Evolutionary conservation across 1,140 invertebrate species (phyloP).

Genomic region (Cataglyphis hispanica): DNA sequence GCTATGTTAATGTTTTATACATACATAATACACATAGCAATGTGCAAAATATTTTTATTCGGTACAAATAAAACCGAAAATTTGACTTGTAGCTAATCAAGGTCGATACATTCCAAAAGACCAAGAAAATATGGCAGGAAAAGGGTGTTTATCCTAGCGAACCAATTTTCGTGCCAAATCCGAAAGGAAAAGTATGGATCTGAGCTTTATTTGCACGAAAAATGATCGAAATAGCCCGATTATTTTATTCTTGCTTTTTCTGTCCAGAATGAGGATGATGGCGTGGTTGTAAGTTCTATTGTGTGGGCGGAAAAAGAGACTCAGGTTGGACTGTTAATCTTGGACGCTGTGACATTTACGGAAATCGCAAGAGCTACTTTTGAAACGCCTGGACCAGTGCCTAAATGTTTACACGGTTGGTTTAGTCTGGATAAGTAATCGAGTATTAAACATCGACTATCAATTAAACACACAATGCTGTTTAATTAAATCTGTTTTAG

Average conservation of each 20-base stretch:
- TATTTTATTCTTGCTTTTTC: neutral
- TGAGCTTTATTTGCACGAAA: neutral
- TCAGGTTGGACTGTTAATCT: constrained; percentile 89
- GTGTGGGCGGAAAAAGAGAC: constrained; percentile 89
- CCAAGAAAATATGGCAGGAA: constrained; percentile 91
- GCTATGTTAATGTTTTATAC: neutral
- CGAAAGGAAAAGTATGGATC: constrained; percentile 88
- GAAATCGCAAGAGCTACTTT: constrained; percentile 91
- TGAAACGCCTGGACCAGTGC: constrained; percentile 90
- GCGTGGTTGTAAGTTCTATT: constrained; percentile 90
- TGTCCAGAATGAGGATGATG: constrained; percentile 91
- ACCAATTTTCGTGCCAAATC: constrained; percentile 93
- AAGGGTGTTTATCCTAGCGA: constrained; percentile 93
- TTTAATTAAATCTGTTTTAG: too few relatives aligned
- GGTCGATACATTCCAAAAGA: constrained; percentile 90
- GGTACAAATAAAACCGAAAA: neutral
- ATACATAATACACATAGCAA: neutral
- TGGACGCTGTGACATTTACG: constrained; percentile 89
- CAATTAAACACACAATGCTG: neutral
- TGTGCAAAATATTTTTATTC: neutral
- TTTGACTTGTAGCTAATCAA: constrained; percentile 90
- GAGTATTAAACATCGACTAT: neutral
- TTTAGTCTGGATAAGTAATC: constrained; percentile 85
- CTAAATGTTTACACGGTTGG: constrained; percentile 94
- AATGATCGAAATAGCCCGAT: neutral